Evolutionary conservation across 2,113 vertebrate genomes (phyloP).

Genomic region (Calidris pygmaea): DNA sequence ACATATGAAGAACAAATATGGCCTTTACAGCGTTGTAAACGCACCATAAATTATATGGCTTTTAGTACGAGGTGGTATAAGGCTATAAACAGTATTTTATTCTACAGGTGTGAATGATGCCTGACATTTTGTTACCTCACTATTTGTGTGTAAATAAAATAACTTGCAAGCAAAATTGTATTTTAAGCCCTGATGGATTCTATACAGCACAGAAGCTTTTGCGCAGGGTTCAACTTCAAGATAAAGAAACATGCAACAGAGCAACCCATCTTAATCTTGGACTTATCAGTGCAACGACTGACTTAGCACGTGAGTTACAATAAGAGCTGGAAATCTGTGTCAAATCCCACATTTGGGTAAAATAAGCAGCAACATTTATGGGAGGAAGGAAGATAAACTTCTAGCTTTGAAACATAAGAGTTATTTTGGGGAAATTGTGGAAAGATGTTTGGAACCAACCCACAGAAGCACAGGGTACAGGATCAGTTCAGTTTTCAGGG

Average conservation of each 20-base stretch:
- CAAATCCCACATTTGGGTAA: not conserved
- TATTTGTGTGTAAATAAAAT: constrained; percentile 43
- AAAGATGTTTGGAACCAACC: not conserved
- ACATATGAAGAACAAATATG: constrained; percentile 54
- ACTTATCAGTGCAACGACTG: not conserved
- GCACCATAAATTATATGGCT: constrained; percentile 49
- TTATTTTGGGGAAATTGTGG: not conserved
- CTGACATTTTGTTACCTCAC: constrained; percentile 21
- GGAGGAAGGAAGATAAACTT: not conserved
- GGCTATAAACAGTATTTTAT: constrained; percentile 48
- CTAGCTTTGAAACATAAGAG: not conserved
- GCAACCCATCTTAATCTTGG: not conserved
- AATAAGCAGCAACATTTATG: not conserved
- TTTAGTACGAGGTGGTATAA: constrained; percentile 39
- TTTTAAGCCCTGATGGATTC: not conserved
- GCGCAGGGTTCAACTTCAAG: not conserved
- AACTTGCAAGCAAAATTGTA: not conserved
- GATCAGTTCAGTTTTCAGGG: not conserved
- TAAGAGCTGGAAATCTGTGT: not conserved
- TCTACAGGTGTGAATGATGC: constrained; percentile 16
- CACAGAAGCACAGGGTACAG: not conserved
- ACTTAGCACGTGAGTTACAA: not conserved
- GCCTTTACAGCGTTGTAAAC: constrained; percentile 17
- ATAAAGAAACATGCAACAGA: not conserved
- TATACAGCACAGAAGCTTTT: not conserved